Percentiles rank a stretch among this genome's conserved stretches.
Evolutionary conservation across 2,888 invertebrate species (phyloP).

Genomic region (Pammene fasciana): DNA sequence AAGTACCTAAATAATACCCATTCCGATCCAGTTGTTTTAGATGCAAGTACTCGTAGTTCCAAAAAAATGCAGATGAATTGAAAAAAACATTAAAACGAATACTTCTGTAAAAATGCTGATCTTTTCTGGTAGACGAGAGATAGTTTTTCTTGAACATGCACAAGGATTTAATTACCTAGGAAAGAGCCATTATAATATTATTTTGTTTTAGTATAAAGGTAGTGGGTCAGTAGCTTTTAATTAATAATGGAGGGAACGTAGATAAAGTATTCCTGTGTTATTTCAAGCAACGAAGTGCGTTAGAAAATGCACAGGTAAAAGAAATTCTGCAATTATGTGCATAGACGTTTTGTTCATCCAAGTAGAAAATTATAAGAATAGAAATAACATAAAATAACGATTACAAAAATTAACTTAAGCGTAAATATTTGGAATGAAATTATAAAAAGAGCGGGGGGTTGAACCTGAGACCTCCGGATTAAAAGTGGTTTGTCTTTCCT

Average conservation of each 20-base stretch:
- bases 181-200: slow-evolving; percentile 27
- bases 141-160: slow-evolving; percentile 16
- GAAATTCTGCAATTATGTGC: slow-evolving; percentile 1
- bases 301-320: slow-evolving; percentile 1
- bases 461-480: no score
- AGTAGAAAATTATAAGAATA: not conserved
- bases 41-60: no score
- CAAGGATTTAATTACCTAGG: slow-evolving; percentile 17
- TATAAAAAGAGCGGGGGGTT: no score
- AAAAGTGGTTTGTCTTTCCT: no score
- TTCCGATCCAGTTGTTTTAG: no score
- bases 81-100: not conserved
- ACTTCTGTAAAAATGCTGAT: slow-evolving; percentile 4
- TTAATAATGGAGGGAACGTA: slow-evolving; percentile 27
- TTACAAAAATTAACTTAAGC: no score
- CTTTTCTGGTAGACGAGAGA: slow-evolving; percentile 3
- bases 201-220: slow-evolving; percentile 28
- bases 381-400: not conserved
- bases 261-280: slow-evolving; percentile 29
- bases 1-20: no score
- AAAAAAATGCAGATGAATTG: no score
- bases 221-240: slow-evolving; percentile 35
- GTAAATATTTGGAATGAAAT: no score
- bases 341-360: not conserved
- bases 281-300: slow-evolving; percentile 26